Evolutionary conservation across 1,140 invertebrate species (phyloP), one percentile per base, ranked within the genome.

Genomic region (Coelopa frigida): DNA sequence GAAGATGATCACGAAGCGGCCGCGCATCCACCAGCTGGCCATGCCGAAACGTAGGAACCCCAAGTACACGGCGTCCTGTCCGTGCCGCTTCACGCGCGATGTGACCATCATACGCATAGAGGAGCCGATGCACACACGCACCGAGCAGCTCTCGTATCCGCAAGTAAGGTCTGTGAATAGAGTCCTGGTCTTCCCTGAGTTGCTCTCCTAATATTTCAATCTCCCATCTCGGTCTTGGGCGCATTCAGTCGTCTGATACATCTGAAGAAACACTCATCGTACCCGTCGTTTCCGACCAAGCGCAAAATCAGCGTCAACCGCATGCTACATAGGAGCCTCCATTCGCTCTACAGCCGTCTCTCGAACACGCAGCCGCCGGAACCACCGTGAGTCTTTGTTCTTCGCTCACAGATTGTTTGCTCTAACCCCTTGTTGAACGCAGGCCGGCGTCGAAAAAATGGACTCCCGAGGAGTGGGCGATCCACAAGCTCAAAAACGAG

Each of bases 271-370:
- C n/a, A n/a, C n/a, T n/a, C n/a, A n/a, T n/a, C n/a, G n/a, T n/a
- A n/a, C n/a, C n/a, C n/a, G n/a, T n/a, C n/a, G n/a, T n/a, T n/a
- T n/a, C n/a, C n/a, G n/a, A n/a, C n/a, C n/a, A 8, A 24, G 0
- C 39, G 56, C 7, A 56, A 61, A 36, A 26, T 37, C 8, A 57
- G 58, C 14, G 36, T 65, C 5, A 65, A 65, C 49, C 49, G 61
- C 6, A 54, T 39, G 51, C 36, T 65, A 11, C 59, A 61, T 31
- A 58, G 50, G 33, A 65, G 61, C 44, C 55, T 57, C 18, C 8
- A 64, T 12, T 65, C 61, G 1, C 33, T 65, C 8, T 65, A 65
- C 37, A 65, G 59, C 47, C 61, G 61, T 2, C 36, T 65, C 18
- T 29, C 40, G n/a, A 65, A 65, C 32, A 29, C 38, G 7, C 5